Evolutionary conservation across 1,140 invertebrate species (phyloP).

Genomic region (Spodoptera frugiperda): DNA sequence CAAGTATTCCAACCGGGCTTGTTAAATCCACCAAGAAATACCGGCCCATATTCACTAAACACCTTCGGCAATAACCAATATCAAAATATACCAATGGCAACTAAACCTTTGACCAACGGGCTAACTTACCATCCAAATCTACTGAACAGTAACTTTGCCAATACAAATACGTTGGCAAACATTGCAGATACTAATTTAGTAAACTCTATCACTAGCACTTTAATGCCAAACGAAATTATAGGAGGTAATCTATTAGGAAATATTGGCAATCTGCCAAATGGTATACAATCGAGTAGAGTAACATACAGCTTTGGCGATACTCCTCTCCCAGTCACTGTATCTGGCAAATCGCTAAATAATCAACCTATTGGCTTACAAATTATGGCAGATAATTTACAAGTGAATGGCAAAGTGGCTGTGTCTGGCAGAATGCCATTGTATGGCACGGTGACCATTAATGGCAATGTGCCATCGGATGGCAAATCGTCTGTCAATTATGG

Average conservation of each 20-base stretch:
- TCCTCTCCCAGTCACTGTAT: slow-evolving; percentile 52
- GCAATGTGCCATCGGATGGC: slow-evolving; percentile 68
- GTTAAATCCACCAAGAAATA: not conserved
- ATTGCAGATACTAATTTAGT: not conserved
- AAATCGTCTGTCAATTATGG: slow-evolving; percentile 64
- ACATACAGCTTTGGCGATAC: not conserved
- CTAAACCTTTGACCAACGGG: no score
- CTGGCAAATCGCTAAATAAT: slow-evolving; percentile 51
- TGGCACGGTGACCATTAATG: slow-evolving; percentile 67
- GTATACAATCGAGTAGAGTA: not conserved
- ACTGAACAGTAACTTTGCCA: no score
- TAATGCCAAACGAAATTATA: not conserved
- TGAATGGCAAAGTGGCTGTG: slow-evolving; percentile 66
- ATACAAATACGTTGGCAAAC: not conserved
- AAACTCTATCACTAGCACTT: not conserved
- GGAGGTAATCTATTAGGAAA: no score
- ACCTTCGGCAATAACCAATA: no score
- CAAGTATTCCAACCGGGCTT: slow-evolving; percentile 15
- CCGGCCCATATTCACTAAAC: no score
- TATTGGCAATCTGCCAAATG: not conserved
- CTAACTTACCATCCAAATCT: no score
- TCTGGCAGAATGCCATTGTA: slow-evolving; percentile 71
- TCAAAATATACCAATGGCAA: no score
- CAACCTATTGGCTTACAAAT: slow-evolving; percentile 64
- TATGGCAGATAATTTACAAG: slow-evolving; percentile 69